A percentile compares a stretch with the other conserved stretches of the same genome.
Conservation (phyloP, 2,797 vertebrate genomes). For the Lacerta viridis region DNA sequence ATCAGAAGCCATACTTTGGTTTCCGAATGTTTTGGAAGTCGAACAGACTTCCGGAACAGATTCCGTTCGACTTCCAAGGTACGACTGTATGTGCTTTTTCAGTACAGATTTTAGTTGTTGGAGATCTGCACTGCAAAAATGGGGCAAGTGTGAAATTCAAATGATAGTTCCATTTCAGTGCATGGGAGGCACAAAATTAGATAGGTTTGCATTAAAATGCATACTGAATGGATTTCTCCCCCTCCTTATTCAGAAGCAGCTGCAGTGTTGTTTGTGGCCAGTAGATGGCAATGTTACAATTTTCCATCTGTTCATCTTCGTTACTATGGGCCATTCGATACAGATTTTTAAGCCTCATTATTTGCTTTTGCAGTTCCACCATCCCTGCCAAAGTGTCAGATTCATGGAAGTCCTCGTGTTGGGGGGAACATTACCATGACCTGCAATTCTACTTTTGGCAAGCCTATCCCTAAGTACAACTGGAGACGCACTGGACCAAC, state of each 20-base stretch:
- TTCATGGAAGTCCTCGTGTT: constrained; percentile 82
- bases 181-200: background rate
- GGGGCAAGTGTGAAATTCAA: too few species aligned
- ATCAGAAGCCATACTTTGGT: too few species aligned
- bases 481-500: constrained; percentile 86
- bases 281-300: background rate
- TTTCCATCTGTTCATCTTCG: background rate
- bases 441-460: constrained; percentile 86
- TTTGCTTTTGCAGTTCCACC: constrained; percentile 85
- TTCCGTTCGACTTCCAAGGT: too few species aligned
- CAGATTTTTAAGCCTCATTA: too few species aligned
- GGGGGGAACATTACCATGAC: constrained; percentile 88
- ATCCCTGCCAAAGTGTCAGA: constrained; percentile 81
- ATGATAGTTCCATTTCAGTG: too few species aligned
- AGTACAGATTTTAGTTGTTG: too few species aligned
- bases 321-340: too few species aligned
- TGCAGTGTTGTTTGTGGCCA: background rate
- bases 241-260: background rate
- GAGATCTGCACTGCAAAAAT: too few species aligned
- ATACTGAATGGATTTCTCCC: too few species aligned
- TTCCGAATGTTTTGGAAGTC: too few species aligned
- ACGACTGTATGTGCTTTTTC: too few species aligned
- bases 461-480: constrained; percentile 87
- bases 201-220: background rate
- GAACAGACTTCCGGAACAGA: too few species aligned